Evolutionary conservation across 2,113 vertebrate genomes (phyloP).

Genomic region (Boulengeromyrus knoepffleri): DNA sequence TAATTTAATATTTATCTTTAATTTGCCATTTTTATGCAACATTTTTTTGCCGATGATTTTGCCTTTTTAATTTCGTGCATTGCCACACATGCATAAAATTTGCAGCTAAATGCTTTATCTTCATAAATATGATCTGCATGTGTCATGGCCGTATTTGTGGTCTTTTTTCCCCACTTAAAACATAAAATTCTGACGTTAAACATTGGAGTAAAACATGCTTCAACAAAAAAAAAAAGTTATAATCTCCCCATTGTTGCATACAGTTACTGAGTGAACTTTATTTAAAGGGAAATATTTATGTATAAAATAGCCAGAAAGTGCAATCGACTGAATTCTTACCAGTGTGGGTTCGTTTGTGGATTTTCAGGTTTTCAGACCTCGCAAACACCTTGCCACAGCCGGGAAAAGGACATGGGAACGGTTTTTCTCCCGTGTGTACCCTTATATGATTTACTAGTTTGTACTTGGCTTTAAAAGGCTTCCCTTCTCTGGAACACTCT

Average conservation of each 20-base stretch:
- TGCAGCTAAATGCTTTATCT: not conserved
- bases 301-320: not conserved
- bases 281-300: not conserved
- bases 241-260: not conserved
- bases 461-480: conserved; percentile 77
- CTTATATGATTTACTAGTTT: conserved; percentile 77
- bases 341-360: conserved; percentile 75
- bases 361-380: conserved; percentile 73
- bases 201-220: not conserved
- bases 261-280: not conserved
- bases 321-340: conserved; percentile 51
- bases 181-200: not conserved
- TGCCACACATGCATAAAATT: not conserved
- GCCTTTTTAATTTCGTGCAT: not conserved
- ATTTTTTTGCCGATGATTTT: not conserved
- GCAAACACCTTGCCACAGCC: conserved; percentile 75
- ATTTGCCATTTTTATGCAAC: not conserved
- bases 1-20: not conserved
- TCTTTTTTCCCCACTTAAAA: not conserved
- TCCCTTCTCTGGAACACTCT: conserved; percentile 66
- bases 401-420: conserved; percentile 63
- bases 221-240: not conserved
- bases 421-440: conserved; percentile 73
- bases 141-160: not conserved
- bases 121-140: not conserved